A percentile compares a stretch with the other conserved stretches of the same genome.
Evolutionary conservation across 64 coral and sea anemone species (phyloP).

Genomic region (Pachyseris speciosa): DNA sequence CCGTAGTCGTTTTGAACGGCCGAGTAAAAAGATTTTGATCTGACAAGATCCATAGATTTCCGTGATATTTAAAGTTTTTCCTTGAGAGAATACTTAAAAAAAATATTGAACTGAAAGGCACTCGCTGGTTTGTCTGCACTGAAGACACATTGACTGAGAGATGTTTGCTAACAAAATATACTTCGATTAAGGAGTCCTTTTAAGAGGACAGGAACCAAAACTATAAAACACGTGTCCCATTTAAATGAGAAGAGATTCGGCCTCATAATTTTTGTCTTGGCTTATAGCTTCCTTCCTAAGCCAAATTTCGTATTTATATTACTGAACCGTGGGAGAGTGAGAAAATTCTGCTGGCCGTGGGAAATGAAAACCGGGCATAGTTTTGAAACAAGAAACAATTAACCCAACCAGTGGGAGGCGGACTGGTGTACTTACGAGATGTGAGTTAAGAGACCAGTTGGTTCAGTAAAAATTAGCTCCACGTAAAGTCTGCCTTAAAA

Average conservation of each 20-base stretch:
- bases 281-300: background rate
- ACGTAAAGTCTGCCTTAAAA: too few species aligned
- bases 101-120: background rate
- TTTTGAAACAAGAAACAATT: background rate
- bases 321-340: slow-evolving; percentile 13
- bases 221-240: background rate
- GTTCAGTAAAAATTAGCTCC: too few species aligned
- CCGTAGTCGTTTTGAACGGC: background rate
- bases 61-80: background rate
- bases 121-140: background rate
- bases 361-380: background rate
- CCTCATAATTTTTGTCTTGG: background rate
- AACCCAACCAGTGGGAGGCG: background rate
- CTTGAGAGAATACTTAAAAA: background rate
- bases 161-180: too few species aligned
- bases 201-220: background rate
- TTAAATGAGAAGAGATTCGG: background rate
- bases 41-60: background rate
- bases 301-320: background rate
- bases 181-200: too few species aligned
- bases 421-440: too few species aligned
- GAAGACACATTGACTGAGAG: too few species aligned
- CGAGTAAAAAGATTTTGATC: background rate
- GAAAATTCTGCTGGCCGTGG: background rate
- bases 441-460: too few species aligned